Base-by-base conservation (phyloP, 1,140 invertebrate species). In the Lepidurus packardi region DNA sequence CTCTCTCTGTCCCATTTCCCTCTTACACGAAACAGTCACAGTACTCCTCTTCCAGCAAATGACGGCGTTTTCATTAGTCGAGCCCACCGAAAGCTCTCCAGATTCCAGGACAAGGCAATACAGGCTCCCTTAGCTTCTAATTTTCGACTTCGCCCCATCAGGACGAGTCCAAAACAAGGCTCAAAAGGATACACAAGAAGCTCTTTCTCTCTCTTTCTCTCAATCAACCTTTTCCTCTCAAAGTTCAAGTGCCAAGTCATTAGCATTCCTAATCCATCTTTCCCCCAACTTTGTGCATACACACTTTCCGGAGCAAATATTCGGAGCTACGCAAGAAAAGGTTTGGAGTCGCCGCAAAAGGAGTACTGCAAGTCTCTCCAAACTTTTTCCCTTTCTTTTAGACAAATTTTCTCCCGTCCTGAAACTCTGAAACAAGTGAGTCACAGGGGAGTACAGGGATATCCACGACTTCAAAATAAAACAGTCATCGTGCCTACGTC, bases 181-280 rank as follows among this genome's bases (percentile, higher is more conserved):
- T 13, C 8, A n/a, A 16, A 65, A 16, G 16, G 13, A 65, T n/a
- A 65, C 13, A 47, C 16, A 65, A 21, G 9, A 21, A 21, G 16
- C 21, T 65, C 13, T n/a, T n/a, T n/a, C 21, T 13, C 47, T 47
- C 47, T 65, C 25, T 25, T 25, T 34, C 34, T 34, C 34, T 65
- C 53, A 65, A 13, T 7, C 13, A 65, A 65, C 16, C 53, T 65
- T 65, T 21, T 7, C 53, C 34, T 34, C 34, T 4, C 8, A 16
- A 65, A 21, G 53, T 65, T 65, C 53, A 65, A 65, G 53, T 65
- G 53, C 53, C 53, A 65, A 65, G 53, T 65, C 53, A 65, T 65
- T 65, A 65, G 53, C 53, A 65, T 65, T 65, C 53, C 8, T 65
- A 65, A 65, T 65, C 53, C 53, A 21, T 21, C 16, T 65, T 13